A percentile compares a stretch with the other conserved stretches of the same genome.
Evolutionary conservation across 2,113 vertebrate genomes (phyloP).

Genomic region (Ptilorrhoa leucosticta): DNA sequence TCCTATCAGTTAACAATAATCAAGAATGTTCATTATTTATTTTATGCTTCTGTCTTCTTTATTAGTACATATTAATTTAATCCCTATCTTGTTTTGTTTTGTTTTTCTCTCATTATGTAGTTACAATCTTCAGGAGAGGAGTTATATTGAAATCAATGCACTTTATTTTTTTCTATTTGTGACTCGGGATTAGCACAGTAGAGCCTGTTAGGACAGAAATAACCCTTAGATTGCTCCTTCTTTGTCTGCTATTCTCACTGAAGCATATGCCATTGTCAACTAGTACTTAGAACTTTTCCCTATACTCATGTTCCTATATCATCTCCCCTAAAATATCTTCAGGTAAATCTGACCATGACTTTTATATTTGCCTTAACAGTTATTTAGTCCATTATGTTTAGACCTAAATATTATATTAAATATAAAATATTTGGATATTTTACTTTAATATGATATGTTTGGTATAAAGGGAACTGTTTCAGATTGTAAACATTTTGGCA

Average conservation of each 20-base stretch:
- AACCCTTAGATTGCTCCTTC: neutral
- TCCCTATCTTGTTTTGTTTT: neutral
- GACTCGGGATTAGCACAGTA: neutral
- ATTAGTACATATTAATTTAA: neutral
- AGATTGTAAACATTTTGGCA: neutral
- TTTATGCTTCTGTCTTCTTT: neutral
- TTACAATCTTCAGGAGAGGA: neutral
- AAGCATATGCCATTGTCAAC: neutral
- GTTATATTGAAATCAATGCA: neutral
- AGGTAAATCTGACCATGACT: neutral
- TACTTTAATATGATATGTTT: neutral
- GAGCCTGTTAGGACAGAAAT: neutral
- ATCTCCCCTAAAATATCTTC: neutral
- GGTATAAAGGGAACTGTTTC: neutral
- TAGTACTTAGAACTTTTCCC: neutral
- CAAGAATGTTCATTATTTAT: neutral
- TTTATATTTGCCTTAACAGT: neutral
- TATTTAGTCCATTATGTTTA: neutral
- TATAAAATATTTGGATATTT: neutral
- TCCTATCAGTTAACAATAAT: neutral
- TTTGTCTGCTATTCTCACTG: neutral
- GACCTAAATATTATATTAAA: neutral
- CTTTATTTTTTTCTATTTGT: neutral
- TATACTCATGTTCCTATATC: neutral
- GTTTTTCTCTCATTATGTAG: neutral